Evolutionary conservation across 2,797 vertebrate species (phyloP).

Genomic region (Scarus forsteni): DNA sequence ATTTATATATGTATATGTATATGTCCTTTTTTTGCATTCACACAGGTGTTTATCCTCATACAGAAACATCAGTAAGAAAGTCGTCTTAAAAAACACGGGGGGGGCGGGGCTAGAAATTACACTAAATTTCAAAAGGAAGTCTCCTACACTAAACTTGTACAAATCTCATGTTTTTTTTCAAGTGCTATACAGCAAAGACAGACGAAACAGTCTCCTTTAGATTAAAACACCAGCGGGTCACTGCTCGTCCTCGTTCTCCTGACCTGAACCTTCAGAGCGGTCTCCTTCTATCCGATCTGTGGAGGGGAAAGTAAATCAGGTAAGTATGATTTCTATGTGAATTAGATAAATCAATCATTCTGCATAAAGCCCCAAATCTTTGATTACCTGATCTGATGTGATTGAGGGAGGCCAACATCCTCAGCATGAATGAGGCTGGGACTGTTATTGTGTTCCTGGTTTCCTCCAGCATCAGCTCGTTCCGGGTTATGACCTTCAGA

Average conservation of each 20-base stretch:
- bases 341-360: not conserved
- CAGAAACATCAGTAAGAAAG: conserved; percentile 90
- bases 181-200: conserved; percentile 85
- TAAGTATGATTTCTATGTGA: not conserved
- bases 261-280: conserved; percentile 95
- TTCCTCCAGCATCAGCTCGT: conserved; percentile 98
- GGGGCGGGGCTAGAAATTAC: conserved; percentile 89
- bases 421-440: conserved; percentile 98
- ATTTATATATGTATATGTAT: conserved; percentile 42
- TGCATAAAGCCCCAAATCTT: not conserved
- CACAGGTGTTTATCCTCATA: conserved; percentile 81
- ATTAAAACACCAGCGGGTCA: conserved; percentile 71
- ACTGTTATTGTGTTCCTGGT: conserved; percentile 99
- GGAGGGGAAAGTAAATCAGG: not conserved
- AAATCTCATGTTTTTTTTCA: conserved; percentile 86
- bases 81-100: conserved; percentile 80
- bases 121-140: conserved; percentile 94
- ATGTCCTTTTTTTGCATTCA: conserved; percentile 72
- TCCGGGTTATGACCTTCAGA: conserved; percentile 94
- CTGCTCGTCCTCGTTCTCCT: conserved; percentile 95
- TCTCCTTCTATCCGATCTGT: conserved; percentile 94
- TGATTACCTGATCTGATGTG: conserved; percentile 83
- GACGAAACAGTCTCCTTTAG: conserved; percentile 61
- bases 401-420: conserved; percentile 98
- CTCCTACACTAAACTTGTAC: conserved; percentile 92